Conservation (phyloP, 2,797 vertebrate genomes). For the Nyctalus aviator region DNA sequence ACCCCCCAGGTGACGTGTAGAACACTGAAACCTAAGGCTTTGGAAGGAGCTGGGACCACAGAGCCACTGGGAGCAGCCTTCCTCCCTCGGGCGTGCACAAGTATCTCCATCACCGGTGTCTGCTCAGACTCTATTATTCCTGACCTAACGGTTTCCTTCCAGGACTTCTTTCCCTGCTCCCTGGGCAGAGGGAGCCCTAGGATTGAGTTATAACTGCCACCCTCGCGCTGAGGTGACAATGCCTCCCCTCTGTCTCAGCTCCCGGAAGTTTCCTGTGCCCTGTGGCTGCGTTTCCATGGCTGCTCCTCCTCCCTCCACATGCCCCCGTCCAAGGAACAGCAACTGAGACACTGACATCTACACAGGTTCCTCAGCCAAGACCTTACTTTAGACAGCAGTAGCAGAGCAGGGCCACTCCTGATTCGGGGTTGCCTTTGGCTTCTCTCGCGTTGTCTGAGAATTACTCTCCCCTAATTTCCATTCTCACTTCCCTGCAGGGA, state of each 20-base stretch:
- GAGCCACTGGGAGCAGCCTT: neutral
- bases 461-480: neutral
- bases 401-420: rapidly evolving
- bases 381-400: neutral
- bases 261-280: neutral
- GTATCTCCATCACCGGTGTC: rapidly evolving
- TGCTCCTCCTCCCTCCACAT: too few species aligned
- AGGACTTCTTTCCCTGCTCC: neutral
- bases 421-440: rapidly evolving
- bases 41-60: neutral
- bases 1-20: neutral
- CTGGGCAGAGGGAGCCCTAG: neutral
- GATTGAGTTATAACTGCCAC: neutral
- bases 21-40: too few species aligned
- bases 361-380: neutral
- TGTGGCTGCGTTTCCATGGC: neutral
- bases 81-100: neutral
- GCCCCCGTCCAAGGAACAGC: neutral
- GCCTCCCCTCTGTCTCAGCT: neutral
- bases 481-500: slow-evolving; percentile 87
- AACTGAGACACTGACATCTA: neutral
- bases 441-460: rapidly evolving
- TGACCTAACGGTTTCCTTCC: neutral
- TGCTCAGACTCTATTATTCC: neutral
- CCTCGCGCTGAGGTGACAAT: neutral